Evolutionary conservation across 2,888 invertebrate genomes (phyloP).

Genomic region (Xanthorhoe designata): DNA sequence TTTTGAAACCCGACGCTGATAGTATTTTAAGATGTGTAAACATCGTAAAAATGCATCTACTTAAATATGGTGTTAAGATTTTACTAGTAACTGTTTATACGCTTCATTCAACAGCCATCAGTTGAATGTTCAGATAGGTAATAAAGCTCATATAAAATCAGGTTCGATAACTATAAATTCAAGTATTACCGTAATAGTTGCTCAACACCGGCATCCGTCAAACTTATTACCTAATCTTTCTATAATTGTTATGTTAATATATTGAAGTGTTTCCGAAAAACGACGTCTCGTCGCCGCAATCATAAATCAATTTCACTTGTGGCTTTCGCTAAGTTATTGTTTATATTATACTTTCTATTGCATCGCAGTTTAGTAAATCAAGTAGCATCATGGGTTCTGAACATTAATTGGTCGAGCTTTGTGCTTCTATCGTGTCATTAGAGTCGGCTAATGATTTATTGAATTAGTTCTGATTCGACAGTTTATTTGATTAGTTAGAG

Average conservation of each 20-base stretch:
- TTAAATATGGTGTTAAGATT: neutral
- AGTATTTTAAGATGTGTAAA: constrained; percentile 11
- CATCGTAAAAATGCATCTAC: neutral
- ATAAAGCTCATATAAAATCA: constrained; percentile 27
- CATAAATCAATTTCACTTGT: constrained; percentile 84
- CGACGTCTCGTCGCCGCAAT: constrained; percentile 65
- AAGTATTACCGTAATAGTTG: constrained; percentile 46
- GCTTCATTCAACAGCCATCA: neutral
- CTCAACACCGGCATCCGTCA: constrained; percentile 58
- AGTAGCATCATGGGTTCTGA: constrained; percentile 73
- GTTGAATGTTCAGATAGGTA: constrained; percentile 5
- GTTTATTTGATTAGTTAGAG: constrained; percentile 36
- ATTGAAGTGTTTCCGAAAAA: constrained; percentile 79
- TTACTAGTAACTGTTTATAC: neutral
- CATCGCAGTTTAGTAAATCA: constrained; percentile 63
- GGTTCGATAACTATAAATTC: constrained; percentile 31
- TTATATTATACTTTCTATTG: constrained; percentile 84
- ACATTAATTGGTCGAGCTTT: constrained; percentile 63
- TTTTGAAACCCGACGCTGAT: constrained; percentile 1
- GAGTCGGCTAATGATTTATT: constrained; percentile 51
- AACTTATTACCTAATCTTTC: constrained; percentile 70
- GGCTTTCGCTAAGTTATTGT: constrained; percentile 83
- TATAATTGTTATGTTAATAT: constrained; percentile 82
- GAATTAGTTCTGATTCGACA: constrained; percentile 33
- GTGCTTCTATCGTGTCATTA: constrained; percentile 58